Base-by-base conservation (phyloP, 2,888 invertebrate species). In the Torymus tubicola region DNA sequence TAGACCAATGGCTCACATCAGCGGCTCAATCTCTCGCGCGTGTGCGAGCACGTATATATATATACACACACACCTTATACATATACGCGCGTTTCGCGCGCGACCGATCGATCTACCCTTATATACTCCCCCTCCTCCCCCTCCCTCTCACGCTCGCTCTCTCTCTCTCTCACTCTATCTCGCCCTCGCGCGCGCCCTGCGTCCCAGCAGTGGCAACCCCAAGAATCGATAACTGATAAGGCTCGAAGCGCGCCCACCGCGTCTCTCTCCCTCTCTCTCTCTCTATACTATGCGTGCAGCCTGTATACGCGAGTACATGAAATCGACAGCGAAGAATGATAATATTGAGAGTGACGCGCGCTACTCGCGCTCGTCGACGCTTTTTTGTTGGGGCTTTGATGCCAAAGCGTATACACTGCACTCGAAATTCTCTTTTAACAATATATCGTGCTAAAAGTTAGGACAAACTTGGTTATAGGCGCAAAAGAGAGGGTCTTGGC, bases 161-260 rank as follows among this genome's bases (percentile, higher is more conserved):
- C 31, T n/a, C n/a, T n/a, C 31, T 5, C 31, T 31, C 31, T 31
- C 31, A 2, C 31, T 31, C 31, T 31, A 31, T 31, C 31, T 31
- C 31, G 31, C 31, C 31, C 31, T 31, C 31, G 31, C 31, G 31
- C 31, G 31, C 31, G 31, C 31, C 31, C 31, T 31, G 31, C 31
- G 31, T 31, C 5, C 31, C 5, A 42, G 64, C 64, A 61, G 61
- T 24, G 21, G 61, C 74, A 18, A 58, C 18, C 50, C 52, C 24
- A 67, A 75, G 61, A 75, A 75, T 75, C 74, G 74, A 75, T 75
- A 75, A 67, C 67, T 67, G 74, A 75, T 75, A 75, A 75, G 74
- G 74, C 65, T 31, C 31, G 31, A 31, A 42, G 14, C 52, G 14
- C 16, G 31, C 31, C 31, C 31, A 31, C 31, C 31, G 31, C 5